A percentile compares a stretch with the other conserved stretches of the same genome.
phyloP scores from a whole-genome alignment of 2,888 invertebrate genomes.

The Arctia plantaginis region DNA sequence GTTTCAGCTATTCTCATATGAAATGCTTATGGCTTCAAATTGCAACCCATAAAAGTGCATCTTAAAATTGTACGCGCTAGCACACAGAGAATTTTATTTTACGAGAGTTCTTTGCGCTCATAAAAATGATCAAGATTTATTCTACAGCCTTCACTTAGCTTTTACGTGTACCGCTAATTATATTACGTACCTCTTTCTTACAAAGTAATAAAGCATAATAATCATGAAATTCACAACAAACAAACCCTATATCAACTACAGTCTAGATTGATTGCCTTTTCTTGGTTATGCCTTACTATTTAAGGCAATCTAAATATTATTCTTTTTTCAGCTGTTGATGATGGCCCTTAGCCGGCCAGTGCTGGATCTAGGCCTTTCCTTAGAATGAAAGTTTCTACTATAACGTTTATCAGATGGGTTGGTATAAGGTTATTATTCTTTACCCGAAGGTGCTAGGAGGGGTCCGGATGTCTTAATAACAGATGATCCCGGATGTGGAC shows the following conservation, averaged over 20 bases:
- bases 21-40: slow-evolving; percentile 19
- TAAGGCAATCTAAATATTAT: not conserved
- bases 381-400: too few species aligned
- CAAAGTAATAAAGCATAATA: not conserved
- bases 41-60: slow-evolving; percentile 27
- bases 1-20: not conserved
- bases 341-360: too few species aligned
- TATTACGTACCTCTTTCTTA: not conserved
- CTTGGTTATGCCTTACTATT: not conserved
- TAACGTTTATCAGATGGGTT: too few species aligned
- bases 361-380: too few species aligned
- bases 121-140: slow-evolving; percentile 41
- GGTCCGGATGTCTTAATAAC: too few species aligned
- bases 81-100: slow-evolving; percentile 38
- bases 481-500: too few species aligned
- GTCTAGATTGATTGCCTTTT: not conserved
- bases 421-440: too few species aligned
- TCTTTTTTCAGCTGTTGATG: too few species aligned
- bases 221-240: not conserved
- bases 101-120: slow-evolving; percentile 27
- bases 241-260: too few species aligned
- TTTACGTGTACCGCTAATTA: slow-evolving; percentile 3
- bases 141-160: slow-evolving; percentile 9
- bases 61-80: slow-evolving; percentile 27
- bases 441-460: too few species aligned